Base-by-base conservation (phyloP, 1,140 invertebrate species). In the Tenebrio molitor region DNA sequence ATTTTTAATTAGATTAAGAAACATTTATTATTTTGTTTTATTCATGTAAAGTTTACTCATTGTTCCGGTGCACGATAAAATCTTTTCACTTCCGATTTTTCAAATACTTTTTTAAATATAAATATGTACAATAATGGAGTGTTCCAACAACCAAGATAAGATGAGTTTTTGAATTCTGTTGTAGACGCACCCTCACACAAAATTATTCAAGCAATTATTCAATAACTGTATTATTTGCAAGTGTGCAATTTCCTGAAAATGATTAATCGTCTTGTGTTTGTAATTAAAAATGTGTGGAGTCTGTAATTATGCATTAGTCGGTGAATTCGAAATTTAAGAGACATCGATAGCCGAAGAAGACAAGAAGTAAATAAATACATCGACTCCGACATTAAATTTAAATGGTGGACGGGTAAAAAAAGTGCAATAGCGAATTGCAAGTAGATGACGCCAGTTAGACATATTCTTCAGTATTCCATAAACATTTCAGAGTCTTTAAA, bases 401-500 rank as follows among this genome's bases (percentile, higher is more conserved):
- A 70, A 21, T 64, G 19, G n/a, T 19, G 39, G 25, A 39, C 50
- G n/a, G 23, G 58, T 70, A 34, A 71, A 76, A 76, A 75, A 73
- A 74, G 62, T 50, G 66, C 74, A 76, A 76, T 71, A 58, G n/a
- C 23, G 21, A 75, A 76, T 76, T 76, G 76, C 71, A 69, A 75
- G 71, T 76, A 74, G 75, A 77, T 79, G 77, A 78, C 74, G 75
- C 44, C 63, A 70, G 73, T 74, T 78, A 78, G 78, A 79, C 77
- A 78, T 74, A 78, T 79, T 74, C 74, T 72, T 78, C 75, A 74
- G 74, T 73, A 78, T 79, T 80, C 78, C 75, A 80, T 80, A 81
- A 81, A 81, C 77, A 79, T 79, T 80, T 80, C 78, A 79, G 69
- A 75, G 76, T 71, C 70, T 72, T 71, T 62, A 65, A 74, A 73